Evolutionary conservation across 2,888 invertebrate genomes (phyloP).

Genomic region (Pegoplata infirma): DNA sequence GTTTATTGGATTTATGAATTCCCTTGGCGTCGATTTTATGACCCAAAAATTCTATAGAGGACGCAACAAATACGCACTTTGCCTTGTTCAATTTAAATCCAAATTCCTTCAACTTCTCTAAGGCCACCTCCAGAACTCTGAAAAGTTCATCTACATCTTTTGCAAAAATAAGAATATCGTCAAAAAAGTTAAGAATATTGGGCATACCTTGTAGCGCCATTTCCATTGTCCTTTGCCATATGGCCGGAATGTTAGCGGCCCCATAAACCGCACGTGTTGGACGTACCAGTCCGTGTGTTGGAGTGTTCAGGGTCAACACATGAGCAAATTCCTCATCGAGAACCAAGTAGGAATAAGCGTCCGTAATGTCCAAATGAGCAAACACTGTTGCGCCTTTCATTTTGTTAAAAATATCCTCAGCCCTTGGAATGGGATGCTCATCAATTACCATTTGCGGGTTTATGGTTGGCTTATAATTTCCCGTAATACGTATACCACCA

Average conservation of each 20-base stretch:
- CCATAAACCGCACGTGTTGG: conserved; percentile 20
- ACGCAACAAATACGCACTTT: conserved; percentile 49
- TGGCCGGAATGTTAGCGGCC: conserved; percentile 45
- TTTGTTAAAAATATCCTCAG: conserved; percentile 26
- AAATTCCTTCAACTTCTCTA: not conserved
- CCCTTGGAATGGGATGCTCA: conserved; percentile 37
- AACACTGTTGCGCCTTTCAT: conserved; percentile 13
- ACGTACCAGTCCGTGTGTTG: conserved; percentile 3
- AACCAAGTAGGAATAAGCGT: conserved; percentile 48
- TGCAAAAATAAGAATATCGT: conserved; percentile 47
- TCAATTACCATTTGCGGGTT: conserved; percentile 51
- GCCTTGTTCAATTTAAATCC: conserved; percentile 38
- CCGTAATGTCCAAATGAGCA: conserved; percentile 41
- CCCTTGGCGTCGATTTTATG: conserved; percentile 39
- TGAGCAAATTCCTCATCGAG: conserved; percentile 45
- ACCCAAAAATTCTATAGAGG: conserved; percentile 38
- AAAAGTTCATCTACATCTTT: conserved; percentile 43
- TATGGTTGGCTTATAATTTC: conserved; percentile 50
- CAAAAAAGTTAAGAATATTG: conserved; percentile 43
- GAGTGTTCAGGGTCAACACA: no score
- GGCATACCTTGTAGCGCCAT: conserved; percentile 16
- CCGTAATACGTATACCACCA: not conserved
- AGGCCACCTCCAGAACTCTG: not conserved
- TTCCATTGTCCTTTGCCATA: conserved; percentile 52
- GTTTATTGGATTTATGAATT: conserved; percentile 47